Conservation (phyloP, 2,113 vertebrate genomes). For the Hystrix brachyura region DNA sequence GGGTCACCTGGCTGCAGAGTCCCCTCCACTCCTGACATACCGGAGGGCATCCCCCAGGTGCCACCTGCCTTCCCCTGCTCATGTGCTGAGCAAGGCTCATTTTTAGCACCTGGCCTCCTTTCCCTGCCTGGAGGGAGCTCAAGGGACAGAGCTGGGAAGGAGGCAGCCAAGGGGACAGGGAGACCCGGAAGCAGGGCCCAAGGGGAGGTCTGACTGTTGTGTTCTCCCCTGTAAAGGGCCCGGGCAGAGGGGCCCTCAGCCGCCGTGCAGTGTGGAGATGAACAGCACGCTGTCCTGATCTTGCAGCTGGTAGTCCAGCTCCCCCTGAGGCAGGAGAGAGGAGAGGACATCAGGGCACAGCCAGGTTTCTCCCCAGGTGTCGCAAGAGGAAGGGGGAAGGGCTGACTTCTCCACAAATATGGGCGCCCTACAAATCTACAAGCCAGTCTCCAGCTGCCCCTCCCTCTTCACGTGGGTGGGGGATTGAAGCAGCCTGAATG, state of each 20-base stretch:
- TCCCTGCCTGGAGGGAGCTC: constrained; percentile 68
- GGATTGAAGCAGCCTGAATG: background rate
- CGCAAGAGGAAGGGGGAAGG: constrained; percentile 25
- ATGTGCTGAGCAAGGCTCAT: constrained; percentile 60
- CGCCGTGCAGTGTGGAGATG: constrained; percentile 98
- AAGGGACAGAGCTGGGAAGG: constrained; percentile 76
- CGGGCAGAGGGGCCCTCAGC: constrained; percentile 86
- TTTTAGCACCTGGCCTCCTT: constrained; percentile 82
- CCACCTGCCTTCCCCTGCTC: constrained; percentile 31
- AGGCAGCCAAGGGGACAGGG: constrained; percentile 77
- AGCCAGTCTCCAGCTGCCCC: background rate
- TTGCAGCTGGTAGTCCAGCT: constrained; percentile 96
- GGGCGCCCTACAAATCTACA: background rate
- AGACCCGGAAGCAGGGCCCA: constrained; percentile 70
- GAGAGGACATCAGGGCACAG: constrained; percentile 40
- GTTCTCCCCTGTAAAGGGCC: constrained; percentile 57
- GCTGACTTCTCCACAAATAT: background rate
- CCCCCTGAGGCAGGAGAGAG: constrained; percentile 90
- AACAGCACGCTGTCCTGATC: constrained; percentile 97
- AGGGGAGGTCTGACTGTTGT: background rate
- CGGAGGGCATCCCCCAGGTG: background rate
- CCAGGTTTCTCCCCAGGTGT: background rate
- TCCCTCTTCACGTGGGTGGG: background rate
- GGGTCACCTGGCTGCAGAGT: constrained; percentile 62
- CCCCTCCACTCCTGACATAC: background rate